Conservation (phyloP, 1,140 invertebrate species). For the Diabrotica undecimpunctata region DNA sequence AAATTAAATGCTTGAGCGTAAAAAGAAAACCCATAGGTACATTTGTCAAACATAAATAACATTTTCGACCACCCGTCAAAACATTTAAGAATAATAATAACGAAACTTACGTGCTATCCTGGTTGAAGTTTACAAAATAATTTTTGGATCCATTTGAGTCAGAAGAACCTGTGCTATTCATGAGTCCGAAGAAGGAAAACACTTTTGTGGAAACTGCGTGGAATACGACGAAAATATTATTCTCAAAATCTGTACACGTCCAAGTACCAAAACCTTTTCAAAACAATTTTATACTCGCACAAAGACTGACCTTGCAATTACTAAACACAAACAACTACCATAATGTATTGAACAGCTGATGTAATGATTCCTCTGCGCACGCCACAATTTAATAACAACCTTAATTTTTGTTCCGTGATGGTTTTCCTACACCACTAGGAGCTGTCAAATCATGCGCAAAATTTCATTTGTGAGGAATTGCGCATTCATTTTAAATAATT, state of each 20-base stretch:
- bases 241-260: neutral
- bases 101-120: slow-evolving; percentile 89
- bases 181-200: slow-evolving; percentile 32
- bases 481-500: too few relatives aligned
- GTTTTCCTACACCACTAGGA: too few relatives aligned
- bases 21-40: too few relatives aligned
- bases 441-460: too few relatives aligned
- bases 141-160: slow-evolving; percentile 42
- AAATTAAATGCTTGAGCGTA: neutral
- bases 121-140: slow-evolving; percentile 87
- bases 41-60: too few relatives aligned
- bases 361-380: neutral
- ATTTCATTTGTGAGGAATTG: too few relatives aligned
- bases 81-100: too few relatives aligned
- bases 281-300: slow-evolving; percentile 26
- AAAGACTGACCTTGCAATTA: slow-evolving; percentile 37
- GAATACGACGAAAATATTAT: neutral
- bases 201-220: neutral
- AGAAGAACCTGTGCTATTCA: slow-evolving; percentile 40
- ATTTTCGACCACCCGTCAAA: too few relatives aligned
- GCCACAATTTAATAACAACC: neutral
- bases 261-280: neutral
- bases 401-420: too few relatives aligned
- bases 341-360: slow-evolving; percentile 36
- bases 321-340: slow-evolving; percentile 1